Percentiles rank a stretch among this genome's conserved stretches.
Evolutionary conservation across 2,797 vertebrate genomes (phyloP).

Genomic region (Nyctalus aviator): DNA sequence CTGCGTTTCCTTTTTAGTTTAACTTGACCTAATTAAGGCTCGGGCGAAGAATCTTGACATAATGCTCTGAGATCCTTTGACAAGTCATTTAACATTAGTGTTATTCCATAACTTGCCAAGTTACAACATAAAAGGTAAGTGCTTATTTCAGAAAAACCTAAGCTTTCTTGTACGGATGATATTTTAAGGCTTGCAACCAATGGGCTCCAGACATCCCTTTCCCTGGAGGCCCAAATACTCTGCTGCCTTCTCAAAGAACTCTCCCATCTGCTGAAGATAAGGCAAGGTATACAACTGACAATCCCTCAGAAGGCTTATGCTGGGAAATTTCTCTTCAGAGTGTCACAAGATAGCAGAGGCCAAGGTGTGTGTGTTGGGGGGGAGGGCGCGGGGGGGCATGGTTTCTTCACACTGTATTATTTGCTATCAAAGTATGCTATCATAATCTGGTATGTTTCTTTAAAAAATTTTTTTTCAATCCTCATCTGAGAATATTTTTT

Average conservation of each 20-base stretch:
- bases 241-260: not conserved
- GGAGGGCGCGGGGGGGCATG: not conserved
- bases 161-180: not conserved
- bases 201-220: not conserved
- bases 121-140: constrained; percentile 41
- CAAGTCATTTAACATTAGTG: constrained; percentile 7
- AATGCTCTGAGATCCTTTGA: constrained; percentile 39
- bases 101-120: constrained; percentile 15
- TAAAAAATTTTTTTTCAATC: no score
- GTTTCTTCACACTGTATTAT: not conserved
- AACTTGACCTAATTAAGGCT: constrained; percentile 62
- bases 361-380: not conserved
- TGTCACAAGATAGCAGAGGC: not conserved
- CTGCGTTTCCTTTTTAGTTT: constrained; percentile 51
- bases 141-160: constrained; percentile 22
- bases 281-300: not conserved
- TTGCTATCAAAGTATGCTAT: not conserved
- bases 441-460: not conserved
- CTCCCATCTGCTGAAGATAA: constrained; percentile 13
- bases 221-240: not conserved
- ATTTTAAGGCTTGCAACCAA: not conserved
- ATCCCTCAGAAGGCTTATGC: not conserved
- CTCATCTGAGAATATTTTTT: no score
- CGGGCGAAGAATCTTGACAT: constrained; percentile 17
- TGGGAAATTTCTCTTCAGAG: constrained; percentile 28